These are phyloP conservation scores for Alca torda DNA, from an alignment of 2,797 vertebrate genomes.

Conservation along the genomic window DNA sequence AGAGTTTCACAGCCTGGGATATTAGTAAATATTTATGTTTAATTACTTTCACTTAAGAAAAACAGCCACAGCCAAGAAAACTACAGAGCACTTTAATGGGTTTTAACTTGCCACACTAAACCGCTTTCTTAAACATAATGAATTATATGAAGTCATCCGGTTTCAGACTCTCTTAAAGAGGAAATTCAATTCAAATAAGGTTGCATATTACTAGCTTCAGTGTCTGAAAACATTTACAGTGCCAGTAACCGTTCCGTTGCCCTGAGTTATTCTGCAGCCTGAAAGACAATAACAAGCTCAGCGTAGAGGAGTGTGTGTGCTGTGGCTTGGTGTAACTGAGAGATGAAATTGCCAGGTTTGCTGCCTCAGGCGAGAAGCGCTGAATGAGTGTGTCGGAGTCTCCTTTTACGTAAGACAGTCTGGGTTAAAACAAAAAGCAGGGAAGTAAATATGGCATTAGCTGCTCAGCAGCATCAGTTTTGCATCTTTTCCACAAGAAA, in stretches of 20 bases:
- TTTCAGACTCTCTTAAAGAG: conserved; percentile 66
- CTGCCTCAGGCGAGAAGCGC: not conserved
- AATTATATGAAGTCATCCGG: conserved; percentile 65
- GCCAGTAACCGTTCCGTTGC: conserved; percentile 49
- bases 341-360: not conserved
- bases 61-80: conserved; percentile 57
- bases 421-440: conserved; percentile 10
- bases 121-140: conserved; percentile 55
- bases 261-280: conserved; percentile 19
- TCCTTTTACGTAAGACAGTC: not conserved
- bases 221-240: conserved; percentile 64
- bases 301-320: not conserved
- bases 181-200: conserved; percentile 68
- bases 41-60: conserved; percentile 65
- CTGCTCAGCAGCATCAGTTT: not conserved
- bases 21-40: conserved; percentile 72
- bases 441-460: not conserved
- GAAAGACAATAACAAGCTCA: conserved; percentile 40
- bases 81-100: conserved; percentile 61
- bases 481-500: not conserved
- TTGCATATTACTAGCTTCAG: conserved; percentile 51
- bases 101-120: conserved; percentile 63
- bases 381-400: not conserved
- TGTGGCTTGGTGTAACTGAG: conserved; percentile 22
- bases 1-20: conserved; percentile 55